Evolutionary conservation across 2,113 vertebrate species (phyloP).

Genomic region (Procavia capensis): DNA sequence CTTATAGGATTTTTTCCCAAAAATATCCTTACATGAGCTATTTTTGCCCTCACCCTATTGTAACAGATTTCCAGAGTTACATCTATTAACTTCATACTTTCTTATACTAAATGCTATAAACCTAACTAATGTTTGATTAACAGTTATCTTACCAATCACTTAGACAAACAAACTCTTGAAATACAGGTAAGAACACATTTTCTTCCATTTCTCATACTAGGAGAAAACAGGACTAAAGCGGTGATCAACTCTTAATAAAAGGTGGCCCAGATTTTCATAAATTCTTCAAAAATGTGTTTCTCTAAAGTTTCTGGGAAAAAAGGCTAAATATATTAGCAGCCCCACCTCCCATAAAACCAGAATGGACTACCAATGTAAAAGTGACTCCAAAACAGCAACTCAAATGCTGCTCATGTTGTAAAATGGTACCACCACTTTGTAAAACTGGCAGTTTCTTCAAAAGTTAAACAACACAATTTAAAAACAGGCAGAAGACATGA

Average conservation of each 20-base stretch:
- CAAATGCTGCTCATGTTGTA: neutral
- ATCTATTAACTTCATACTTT: slow-evolving; percentile 22
- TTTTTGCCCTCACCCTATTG: neutral
- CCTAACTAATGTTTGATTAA: slow-evolving; percentile 25
- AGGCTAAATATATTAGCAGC: slow-evolving; percentile 14
- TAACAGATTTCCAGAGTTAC: slow-evolving; percentile 34
- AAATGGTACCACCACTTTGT: slow-evolving; percentile 39
- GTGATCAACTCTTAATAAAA: slow-evolving; percentile 25
- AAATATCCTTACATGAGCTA: slow-evolving; percentile 6
- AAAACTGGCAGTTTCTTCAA: slow-evolving; percentile 40
- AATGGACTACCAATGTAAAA: slow-evolving; percentile 21
- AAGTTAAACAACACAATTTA: neutral
- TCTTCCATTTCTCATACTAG: slow-evolving; percentile 43
- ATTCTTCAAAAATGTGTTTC: slow-evolving; percentile 35
- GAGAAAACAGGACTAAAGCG: neutral
- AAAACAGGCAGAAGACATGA: no score
- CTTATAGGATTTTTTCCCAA: slow-evolving; percentile 33
- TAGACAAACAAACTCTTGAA: slow-evolving; percentile 42
- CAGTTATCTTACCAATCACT: slow-evolving; percentile 11
- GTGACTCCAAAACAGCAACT: slow-evolving; percentile 6
- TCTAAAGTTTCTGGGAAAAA: slow-evolving; percentile 35
- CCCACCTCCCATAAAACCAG: neutral
- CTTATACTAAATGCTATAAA: slow-evolving; percentile 37
- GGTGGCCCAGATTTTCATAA: slow-evolving; percentile 20
- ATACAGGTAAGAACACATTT: slow-evolving; percentile 34